Evolutionary conservation across 2,888 invertebrate genomes (phyloP), one percentile per base, ranked within the genome.

Genomic region (Aphodius sticticus): DNA sequence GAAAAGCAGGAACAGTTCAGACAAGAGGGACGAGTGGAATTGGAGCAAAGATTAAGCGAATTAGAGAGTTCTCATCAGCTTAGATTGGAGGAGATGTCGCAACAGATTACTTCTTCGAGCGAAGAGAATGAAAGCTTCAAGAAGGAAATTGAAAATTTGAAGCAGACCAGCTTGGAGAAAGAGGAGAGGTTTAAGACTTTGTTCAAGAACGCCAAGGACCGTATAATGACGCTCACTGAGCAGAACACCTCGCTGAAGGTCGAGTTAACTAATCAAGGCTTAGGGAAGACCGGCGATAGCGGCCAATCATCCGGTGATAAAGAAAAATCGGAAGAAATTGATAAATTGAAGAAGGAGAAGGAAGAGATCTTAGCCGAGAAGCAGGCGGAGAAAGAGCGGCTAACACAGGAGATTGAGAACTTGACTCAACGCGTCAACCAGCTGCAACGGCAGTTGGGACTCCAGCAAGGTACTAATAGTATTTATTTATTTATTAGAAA

Each of bases 211-310:
- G 95, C 95, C 0, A 94, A 95, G 86, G 93, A 92, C 79, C 93
- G 94, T 86, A 95, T 96, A 81, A 92, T 94, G 84, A 93, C 92
- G 82, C 88, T 96, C 38, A 94, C 94, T 0, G 95, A 95, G 85
- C 90, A 92, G 15, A 95, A 94, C 85, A 93, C 92, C 84, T 89
- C 90, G 6, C 88, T 93, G 9, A 91, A 89, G 79, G 91, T 92
- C 69, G 93, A 94, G 86, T 86, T 94, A 78, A 82, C 81, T 71
- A 83, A 83, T 85, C 77, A 85, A 79, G 90, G 85, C 75, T 70
- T 77, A 77, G 81, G 81, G 14, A 80, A 80, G 69, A 72, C 72
- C 37, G 37, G 85, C 91, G 53, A 53, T 12, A 76, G 76, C 16
- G 36, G 85, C 92, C 38, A 89, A 90, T 70, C 84, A 87, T 36